Percentiles rank a stretch among this genome's conserved stretches.
Conservation (phyloP, 2,113 vertebrate species). For the Hippocampus guttulatus region DNA sequence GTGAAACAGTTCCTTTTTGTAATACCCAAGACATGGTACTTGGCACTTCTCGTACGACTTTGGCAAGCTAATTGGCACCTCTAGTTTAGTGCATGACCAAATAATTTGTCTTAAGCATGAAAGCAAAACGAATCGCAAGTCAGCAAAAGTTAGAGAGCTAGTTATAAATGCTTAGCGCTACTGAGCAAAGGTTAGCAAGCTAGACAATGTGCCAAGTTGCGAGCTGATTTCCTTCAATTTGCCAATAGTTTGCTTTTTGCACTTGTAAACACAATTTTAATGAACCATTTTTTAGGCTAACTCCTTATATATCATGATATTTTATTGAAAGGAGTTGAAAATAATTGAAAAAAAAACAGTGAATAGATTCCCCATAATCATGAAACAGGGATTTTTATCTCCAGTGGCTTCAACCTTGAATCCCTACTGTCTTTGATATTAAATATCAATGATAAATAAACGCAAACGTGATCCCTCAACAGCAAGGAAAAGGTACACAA, state of each 20-base stretch:
- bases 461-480: background rate
- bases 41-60: too few relatives aligned
- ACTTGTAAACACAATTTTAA: background rate
- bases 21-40: too few relatives aligned
- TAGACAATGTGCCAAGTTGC: background rate
- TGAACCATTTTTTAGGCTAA: background rate
- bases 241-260: background rate
- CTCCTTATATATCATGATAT: background rate
- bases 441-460: background rate
- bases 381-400: background rate
- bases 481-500: background rate
- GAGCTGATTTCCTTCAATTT: background rate
- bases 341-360: background rate
- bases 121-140: background rate
- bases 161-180: too few relatives aligned
- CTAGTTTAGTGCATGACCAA: too few relatives aligned
- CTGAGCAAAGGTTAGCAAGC: background rate
- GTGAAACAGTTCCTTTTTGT: too few relatives aligned
- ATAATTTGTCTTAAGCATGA: too few relatives aligned
- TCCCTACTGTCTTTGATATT: background rate
- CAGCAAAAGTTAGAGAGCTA: background rate
- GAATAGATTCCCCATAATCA: background rate
- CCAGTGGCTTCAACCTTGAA: background rate
- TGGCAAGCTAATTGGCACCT: too few relatives aligned
- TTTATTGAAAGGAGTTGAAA: background rate